Conservation (phyloP, 64 coral and sea anemone genomes). For the Dendronephthya gigantea region DNA sequence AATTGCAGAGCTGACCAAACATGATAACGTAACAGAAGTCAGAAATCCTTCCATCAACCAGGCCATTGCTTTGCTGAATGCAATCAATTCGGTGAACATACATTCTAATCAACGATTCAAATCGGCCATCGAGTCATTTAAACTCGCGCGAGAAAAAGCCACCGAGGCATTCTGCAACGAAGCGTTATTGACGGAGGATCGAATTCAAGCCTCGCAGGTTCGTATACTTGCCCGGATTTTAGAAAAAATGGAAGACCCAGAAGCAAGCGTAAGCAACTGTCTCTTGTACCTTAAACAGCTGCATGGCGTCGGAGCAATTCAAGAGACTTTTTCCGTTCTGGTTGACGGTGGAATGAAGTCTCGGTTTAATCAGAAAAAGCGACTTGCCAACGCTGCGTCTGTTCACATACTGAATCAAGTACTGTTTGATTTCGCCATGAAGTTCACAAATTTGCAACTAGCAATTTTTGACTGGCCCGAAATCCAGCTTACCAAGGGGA, state of each 20-base stretch:
- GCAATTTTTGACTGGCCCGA: no score
- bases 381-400: no score
- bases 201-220: conserved; percentile 13
- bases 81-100: neutral
- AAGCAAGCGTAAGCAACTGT: neutral
- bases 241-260: neutral
- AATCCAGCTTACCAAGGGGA: no score
- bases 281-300: neutral
- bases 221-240: no score
- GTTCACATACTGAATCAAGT: no score
- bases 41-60: neutral
- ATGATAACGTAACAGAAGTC: neutral
- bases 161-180: conserved; percentile 30
- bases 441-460: no score
- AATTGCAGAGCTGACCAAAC: neutral
- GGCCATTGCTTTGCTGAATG: neutral
- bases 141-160: conserved; percentile 24
- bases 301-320: no score
- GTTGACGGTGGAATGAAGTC: no score
- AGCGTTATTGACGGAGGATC: neutral
- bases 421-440: no score
- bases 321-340: no score
- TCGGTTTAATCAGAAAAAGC: no score
- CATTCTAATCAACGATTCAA: neutral
- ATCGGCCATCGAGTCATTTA: conserved; percentile 8